A percentile compares a stretch with the other conserved stretches of the same genome.
phyloP scores from a whole-genome alignment of 1,140 invertebrate species.

The Plutomurus gul region DNA sequence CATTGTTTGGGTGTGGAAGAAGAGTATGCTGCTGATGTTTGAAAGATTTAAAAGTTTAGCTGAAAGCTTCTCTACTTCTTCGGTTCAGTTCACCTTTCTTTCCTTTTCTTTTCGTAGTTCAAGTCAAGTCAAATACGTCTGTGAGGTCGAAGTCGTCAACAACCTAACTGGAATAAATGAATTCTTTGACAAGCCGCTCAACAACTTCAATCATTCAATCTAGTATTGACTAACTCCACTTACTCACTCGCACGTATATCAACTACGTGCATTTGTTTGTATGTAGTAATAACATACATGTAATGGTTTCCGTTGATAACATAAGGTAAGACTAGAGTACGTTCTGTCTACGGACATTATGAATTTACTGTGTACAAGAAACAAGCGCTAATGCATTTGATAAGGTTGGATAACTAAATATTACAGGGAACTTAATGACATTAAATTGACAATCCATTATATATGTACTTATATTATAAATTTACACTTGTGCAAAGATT shows the following conservation, averaged over 20 bases:
- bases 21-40: neutral
- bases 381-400: too few relatives aligned
- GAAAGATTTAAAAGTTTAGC: conserved; percentile 5
- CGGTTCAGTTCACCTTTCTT: conserved; percentile 7
- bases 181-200: conserved; percentile 45
- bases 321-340: too few relatives aligned
- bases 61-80: neutral
- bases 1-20: neutral
- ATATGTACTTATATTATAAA: neutral
- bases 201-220: conserved; percentile 51
- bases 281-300: too few relatives aligned
- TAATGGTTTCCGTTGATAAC: too few relatives aligned
- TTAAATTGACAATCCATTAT: too few relatives aligned
- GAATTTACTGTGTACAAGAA: too few relatives aligned
- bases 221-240: conserved; percentile 9
- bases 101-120: too few relatives aligned
- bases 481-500: too few relatives aligned
- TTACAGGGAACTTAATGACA: too few relatives aligned
- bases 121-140: conserved; percentile 30
- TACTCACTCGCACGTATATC: neutral
- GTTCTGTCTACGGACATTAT: too few relatives aligned
- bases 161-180: conserved; percentile 17
- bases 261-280: neutral
- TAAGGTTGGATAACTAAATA: too few relatives aligned
- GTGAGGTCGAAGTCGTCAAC: conserved; percentile 50